Evolutionary conservation across 2,888 invertebrate genomes (phyloP), one percentile per base, ranked within the genome.

Genomic region (Trichacis sp.): DNA sequence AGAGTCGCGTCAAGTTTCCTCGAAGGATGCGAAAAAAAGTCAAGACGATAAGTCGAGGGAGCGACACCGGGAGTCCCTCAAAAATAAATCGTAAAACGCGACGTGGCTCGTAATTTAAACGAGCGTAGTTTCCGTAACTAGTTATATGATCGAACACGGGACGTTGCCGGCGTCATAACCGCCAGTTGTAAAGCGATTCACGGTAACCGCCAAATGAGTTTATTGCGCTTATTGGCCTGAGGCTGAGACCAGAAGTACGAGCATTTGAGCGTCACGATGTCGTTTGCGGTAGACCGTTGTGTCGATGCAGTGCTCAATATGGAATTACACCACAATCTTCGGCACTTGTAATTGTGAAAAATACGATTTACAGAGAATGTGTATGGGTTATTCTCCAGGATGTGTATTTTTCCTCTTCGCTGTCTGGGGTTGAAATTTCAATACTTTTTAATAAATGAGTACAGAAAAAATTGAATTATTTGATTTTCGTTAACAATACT

Each of bases 51-150:
- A 14, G 20, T 48, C 29, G 30, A 42, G 49, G 33, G 43, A 38
- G 45, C 12, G 51, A 36, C 29, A 45, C n/a, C 9, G 48, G 40
- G 54, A n/a, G 58, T 52, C 71, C 70, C 63, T 74, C 66, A 75
- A 79, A 77, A 78, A 80, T 79, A 81, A 81, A 81, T 80, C 78
- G 75, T 73, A 66, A 74, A 80, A 77, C 43, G 74, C 75, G 78
- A 75, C 76, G 73, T 55, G 51, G 72, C 75, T 81, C 79, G 75
- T 83, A 83, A 82, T 84, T 84, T 80, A 80, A 83, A 83, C 77
- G 81, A 77, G 78, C 77, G 79, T 79, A 82, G 80, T 84, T 83
- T 82, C 77, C 79, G 74, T 83, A 83, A 83, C 83, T 82, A 83
- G 83, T 81, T 83, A 62, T 70, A 54, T 17, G 46, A 63, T 59